Base-by-base conservation (phyloP, 2,797 vertebrate species). In the Gorsachius magnificus region DNA sequence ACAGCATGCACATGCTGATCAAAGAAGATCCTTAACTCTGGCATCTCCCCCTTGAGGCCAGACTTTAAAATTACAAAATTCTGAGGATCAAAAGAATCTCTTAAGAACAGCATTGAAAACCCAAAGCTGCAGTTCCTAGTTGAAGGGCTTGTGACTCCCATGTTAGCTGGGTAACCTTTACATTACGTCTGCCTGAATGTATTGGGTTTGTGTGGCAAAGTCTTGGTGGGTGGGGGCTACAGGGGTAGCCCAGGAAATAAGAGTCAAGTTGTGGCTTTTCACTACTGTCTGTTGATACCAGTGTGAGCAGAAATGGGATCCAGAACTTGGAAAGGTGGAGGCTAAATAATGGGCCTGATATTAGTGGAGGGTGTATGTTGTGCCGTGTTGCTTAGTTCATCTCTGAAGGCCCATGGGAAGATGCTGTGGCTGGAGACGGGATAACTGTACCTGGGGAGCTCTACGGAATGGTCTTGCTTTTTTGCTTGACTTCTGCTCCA, bases 1-100 rank as follows among this genome's bases (percentile, higher is more conserved):
- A 71, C 45, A 81, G 28, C 4, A 36, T 64, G 76, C 43, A 26
- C 19, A 54, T 25, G 28, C 74, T 79, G 83, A 96, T 94, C 79
- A 70, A 72, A 69, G 76, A 93, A 75, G 56, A 97, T 97, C 95
- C 89, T 70, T 90, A 94, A 88, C 96, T 94, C 96, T 97, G 97
- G 96, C 84, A 97, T 96, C 97, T 97, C 97, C 97, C 96, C 87
- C 97, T 97, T 97, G 97, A 97, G 97, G 97, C 86, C 26, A 54
- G 91, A 94, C 74, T 87, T 91, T 12, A 97, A 95, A 95, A 97
- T 82, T 96, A 64, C 97, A 97, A 53, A 94, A 69, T 56, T 85
- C 64, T 53, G n/a, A 69, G 33, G 63, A 69, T 83, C 46, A 20
- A 41, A 69, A 71, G 33, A 60, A 95, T 53, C 36, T 46, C 24